phyloP scores from a whole-genome alignment of 2,888 invertebrate species.

The Tethea ocularis region DNA sequence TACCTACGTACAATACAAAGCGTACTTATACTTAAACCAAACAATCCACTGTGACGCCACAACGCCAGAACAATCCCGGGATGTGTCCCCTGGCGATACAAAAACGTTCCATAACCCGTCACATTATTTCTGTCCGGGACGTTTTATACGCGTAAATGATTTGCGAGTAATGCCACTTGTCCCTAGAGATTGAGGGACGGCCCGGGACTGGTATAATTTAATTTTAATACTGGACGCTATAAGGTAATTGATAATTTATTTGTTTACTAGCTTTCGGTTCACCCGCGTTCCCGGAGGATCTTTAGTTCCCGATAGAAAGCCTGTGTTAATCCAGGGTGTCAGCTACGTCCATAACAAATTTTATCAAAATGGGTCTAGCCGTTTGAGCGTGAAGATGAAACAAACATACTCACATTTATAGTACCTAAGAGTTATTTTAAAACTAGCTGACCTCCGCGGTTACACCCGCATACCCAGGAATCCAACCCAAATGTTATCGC shows the following conservation, averaged over 20 bases:
- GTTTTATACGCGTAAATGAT: slow-evolving; percentile 54
- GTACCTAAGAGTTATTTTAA: no score
- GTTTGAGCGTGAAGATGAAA: no score
- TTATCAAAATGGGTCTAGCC: no score
- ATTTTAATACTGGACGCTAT: slow-evolving; percentile 46
- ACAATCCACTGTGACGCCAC: slow-evolving; percentile 30
- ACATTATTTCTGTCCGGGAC: slow-evolving; percentile 61
- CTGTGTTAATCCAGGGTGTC: no score
- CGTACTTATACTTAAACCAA: not conserved
- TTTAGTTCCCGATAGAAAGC: no score
- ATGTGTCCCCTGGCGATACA: slow-evolving; percentile 56
- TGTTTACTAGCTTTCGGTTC: slow-evolving; percentile 17
- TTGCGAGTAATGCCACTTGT: slow-evolving; percentile 49
- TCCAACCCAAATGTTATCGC: no score
- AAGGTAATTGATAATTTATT: slow-evolving; percentile 45
- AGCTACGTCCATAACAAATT: no score
- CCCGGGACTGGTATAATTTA: slow-evolving; percentile 49
- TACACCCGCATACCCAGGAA: no score
- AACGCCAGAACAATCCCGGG: slow-evolving; percentile 41
- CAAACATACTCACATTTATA: no score
- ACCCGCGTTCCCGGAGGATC: no score
- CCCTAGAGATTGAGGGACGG: slow-evolving; percentile 44
- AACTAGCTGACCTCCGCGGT: no score
- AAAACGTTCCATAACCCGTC: slow-evolving; percentile 51
- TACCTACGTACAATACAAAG: not conserved